phyloP scores from a whole-genome alignment of 2,797 vertebrate species.

The Pogoniulus pusillus region DNA sequence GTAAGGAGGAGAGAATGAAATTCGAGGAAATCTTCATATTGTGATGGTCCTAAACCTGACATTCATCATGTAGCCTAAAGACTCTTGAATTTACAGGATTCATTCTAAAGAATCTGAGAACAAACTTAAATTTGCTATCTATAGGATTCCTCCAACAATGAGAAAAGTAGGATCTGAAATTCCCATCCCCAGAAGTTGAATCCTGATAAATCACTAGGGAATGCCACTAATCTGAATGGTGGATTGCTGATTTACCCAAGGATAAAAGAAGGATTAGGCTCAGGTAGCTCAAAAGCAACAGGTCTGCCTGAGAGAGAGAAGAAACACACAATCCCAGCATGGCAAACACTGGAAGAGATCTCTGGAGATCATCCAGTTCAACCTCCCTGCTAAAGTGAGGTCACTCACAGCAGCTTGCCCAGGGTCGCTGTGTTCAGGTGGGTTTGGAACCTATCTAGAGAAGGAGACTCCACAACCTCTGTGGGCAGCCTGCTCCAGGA shows the following conservation, averaged over 20 bases:
- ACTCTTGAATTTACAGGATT: background rate
- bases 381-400: too few relatives aligned
- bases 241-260: background rate
- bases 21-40: background rate
- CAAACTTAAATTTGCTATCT: background rate
- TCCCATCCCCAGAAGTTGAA: background rate
- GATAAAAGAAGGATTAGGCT: background rate
- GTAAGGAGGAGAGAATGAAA: background rate
- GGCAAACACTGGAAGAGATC: too few relatives aligned
- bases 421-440: too few relatives aligned
- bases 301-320: background rate
- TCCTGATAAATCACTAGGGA: background rate
- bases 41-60: background rate
- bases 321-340: too few relatives aligned
- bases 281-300: background rate
- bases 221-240: background rate
- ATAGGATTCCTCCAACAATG: background rate
- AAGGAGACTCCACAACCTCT: too few relatives aligned
- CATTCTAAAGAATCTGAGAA: background rate
- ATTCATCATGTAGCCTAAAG: accelerated
- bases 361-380: too few relatives aligned
- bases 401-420: too few relatives aligned
- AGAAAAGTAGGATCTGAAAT: background rate
- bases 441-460: too few relatives aligned
- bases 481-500: too few relatives aligned